phyloP scores from a whole-genome alignment of 2,888 invertebrate genomes.

The Drosophila borborema region DNA sequence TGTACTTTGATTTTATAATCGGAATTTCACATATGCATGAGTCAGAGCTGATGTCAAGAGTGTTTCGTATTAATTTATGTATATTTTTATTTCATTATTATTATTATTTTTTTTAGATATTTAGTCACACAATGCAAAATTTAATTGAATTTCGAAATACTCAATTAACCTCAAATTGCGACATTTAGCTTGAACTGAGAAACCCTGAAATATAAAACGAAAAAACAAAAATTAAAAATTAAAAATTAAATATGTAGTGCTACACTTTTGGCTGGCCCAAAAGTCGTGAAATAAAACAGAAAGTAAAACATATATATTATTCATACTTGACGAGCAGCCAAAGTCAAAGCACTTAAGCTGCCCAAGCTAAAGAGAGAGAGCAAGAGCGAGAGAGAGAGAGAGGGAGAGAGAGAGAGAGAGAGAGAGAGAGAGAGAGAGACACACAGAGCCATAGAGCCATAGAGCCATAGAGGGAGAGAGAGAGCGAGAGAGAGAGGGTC shows the following conservation, averaged over 20 bases:
- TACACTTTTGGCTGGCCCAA: conserved; percentile 72
- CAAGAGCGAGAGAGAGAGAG: not conserved
- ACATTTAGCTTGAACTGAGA: conserved; percentile 40
- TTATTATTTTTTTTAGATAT: conserved; percentile 12
- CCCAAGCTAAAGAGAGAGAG: conserved; percentile 17
- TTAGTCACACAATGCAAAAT: conserved; percentile 2
- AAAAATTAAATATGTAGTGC: conserved; percentile 28
- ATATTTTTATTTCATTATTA: not conserved
- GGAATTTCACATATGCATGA: conserved; percentile 23
- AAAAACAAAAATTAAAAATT: conserved; percentile 12
- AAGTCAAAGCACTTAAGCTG: conserved; percentile 68
- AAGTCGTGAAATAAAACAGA: conserved; percentile 30
- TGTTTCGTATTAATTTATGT: conserved; percentile 16
- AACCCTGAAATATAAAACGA: conserved; percentile 43
- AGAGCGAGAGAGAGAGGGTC: conserved; percentile 48
- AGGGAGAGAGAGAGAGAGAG: conserved; percentile 24
- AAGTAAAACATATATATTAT: conserved; percentile 12
- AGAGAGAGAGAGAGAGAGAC: not conserved
- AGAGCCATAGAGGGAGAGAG: no score
- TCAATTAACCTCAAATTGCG: conserved; percentile 39
- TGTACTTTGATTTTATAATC: conserved; percentile 7
- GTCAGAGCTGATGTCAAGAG: conserved; percentile 52
- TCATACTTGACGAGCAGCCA: conserved; percentile 28
- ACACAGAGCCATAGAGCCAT: not conserved
- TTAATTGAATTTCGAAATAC: conserved; percentile 25